Conservation (phyloP, 1,140 invertebrate species). For the Papilio polyxenes region DNA sequence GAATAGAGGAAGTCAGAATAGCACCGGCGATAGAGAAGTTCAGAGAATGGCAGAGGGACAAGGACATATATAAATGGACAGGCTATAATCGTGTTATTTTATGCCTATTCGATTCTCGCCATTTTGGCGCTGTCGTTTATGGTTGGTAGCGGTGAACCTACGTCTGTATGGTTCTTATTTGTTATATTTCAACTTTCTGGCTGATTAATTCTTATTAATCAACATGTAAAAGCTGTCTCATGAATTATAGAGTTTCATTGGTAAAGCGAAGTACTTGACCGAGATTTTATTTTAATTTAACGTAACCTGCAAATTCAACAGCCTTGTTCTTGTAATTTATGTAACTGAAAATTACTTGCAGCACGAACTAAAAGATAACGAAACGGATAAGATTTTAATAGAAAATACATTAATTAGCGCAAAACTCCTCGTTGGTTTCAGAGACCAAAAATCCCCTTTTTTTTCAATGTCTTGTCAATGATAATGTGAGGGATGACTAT, state of each 20-base stretch:
- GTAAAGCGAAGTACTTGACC: background rate
- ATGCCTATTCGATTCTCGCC: too few species aligned
- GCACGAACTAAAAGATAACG: background rate
- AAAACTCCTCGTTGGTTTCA: background rate
- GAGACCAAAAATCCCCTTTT: too few species aligned
- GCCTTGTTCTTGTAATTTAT: background rate
- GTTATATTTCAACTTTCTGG: background rate
- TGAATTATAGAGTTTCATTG: background rate
- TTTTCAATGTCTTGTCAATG: too few species aligned
- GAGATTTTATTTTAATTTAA: conserved; percentile 6
- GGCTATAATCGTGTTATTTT: too few species aligned
- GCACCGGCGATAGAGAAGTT: too few species aligned
- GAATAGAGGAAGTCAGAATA: too few species aligned
- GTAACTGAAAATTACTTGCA: background rate
- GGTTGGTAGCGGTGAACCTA: too few species aligned
- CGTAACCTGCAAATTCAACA: background rate
- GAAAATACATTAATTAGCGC: background rate
- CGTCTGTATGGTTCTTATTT: background rate
- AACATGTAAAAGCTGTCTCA: background rate
- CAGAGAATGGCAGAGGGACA: too few species aligned
- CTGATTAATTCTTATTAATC: background rate
- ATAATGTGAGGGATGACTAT: too few species aligned
- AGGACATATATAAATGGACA: too few species aligned
- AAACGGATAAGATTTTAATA: background rate
- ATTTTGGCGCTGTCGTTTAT: too few species aligned